A percentile compares a stretch with the other conserved stretches of the same genome.
phyloP scores from a whole-genome alignment of 2,113 vertebrate genomes.

The Tragelaphus buxtoni region DNA sequence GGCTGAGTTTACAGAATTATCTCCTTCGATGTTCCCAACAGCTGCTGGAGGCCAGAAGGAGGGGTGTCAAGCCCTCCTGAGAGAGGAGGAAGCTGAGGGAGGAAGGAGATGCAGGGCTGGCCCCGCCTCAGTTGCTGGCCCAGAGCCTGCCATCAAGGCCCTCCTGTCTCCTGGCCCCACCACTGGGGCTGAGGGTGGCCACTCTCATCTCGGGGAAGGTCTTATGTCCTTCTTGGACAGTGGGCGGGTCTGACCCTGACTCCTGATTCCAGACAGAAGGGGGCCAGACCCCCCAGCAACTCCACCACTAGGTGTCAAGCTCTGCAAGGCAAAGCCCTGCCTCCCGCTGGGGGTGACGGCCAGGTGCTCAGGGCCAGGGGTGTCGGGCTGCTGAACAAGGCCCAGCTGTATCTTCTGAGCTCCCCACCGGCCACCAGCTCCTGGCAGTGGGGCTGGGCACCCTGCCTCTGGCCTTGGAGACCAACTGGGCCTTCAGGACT shows the following conservation, averaged over 20 bases:
- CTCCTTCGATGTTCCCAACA: neutral
- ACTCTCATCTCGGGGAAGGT: neutral
- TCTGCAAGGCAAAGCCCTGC: neutral
- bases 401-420: neutral
- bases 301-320: neutral
- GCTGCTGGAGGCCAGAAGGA: neutral
- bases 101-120: neutral
- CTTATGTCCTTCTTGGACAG: neutral
- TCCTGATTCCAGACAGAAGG: neutral
- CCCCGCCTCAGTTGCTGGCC: neutral
- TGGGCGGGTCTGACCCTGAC: neutral
- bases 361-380: neutral
- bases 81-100: neutral
- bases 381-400: fast-evolving
- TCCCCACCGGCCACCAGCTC: neutral
- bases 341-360: neutral
- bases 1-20: neutral
- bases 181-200: neutral
- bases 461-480: neutral
- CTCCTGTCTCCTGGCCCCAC: neutral
- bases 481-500: neutral
- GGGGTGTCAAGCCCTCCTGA: neutral
- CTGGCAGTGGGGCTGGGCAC: neutral
- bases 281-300: neutral
- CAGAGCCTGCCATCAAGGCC: neutral